Evolutionary conservation across 2,113 vertebrate genomes (phyloP).

Genomic region (Mesocricetus auratus): DNA sequence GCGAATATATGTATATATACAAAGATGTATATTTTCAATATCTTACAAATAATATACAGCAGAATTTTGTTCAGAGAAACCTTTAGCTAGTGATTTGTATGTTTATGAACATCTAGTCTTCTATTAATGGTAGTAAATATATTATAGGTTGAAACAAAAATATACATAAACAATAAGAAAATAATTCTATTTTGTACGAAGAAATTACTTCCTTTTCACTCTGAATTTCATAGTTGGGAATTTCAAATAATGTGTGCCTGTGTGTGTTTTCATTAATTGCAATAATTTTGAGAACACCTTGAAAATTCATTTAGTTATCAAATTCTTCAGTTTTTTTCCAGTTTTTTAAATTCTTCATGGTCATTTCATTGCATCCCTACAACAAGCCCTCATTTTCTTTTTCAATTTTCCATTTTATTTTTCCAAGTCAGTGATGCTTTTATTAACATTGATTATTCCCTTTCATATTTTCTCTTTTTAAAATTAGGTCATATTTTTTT

Average conservation of each 20-base stretch:
- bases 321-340: neutral
- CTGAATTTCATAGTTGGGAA: neutral
- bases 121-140: neutral
- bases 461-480: neutral
- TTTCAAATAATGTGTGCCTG: neutral
- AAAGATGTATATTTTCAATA: neutral
- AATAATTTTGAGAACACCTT: neutral
- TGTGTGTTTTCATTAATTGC: neutral
- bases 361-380: neutral
- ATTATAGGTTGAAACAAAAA: neutral
- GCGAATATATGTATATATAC: neutral
- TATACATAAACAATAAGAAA: neutral
- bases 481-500: neutral
- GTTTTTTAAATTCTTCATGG: neutral
- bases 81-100: neutral
- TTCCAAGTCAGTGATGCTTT: neutral
- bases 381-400: neutral
- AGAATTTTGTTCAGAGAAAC: neutral
- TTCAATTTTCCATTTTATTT: no score
- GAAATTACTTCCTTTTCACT: neutral
- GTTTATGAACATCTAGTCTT: neutral
- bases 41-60: neutral
- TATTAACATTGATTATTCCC: neutral
- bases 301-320: neutral
- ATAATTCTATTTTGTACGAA: neutral